A percentile compares a stretch with the other conserved stretches of the same genome.
These are phyloP conservation scores for Ranitomeya imitator DNA, from an alignment of 2,113 vertebrate genomes.

Conservation along the genomic window DNA sequence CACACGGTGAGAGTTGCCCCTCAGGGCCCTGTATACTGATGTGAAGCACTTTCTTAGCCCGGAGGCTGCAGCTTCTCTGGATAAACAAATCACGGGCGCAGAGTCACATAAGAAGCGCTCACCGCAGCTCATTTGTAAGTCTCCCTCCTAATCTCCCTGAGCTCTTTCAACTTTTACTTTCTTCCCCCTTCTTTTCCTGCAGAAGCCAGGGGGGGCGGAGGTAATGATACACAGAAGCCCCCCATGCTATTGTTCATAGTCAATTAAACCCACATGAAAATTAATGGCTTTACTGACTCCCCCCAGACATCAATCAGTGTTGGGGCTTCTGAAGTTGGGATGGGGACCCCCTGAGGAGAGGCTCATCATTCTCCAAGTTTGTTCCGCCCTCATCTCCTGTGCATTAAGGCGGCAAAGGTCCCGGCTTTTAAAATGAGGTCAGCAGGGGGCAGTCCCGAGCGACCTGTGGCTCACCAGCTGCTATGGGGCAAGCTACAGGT, in stretches of 20 bases:
- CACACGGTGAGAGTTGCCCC: background rate
- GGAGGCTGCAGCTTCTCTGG: background rate
- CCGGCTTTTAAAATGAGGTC: background rate
- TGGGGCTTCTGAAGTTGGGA: slow-evolving; percentile 29
- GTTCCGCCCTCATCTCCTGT: background rate
- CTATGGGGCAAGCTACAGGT: background rate
- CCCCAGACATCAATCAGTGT: slow-evolving; percentile 42
- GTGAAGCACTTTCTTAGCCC: slow-evolving; percentile 1
- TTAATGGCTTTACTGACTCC: slow-evolving; percentile 33
- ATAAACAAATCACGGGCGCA: slow-evolving; percentile 29
- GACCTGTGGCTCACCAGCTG: slow-evolving; percentile 3
- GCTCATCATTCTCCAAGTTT: slow-evolving; percentile 4
- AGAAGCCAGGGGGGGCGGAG: slow-evolving; percentile 16
- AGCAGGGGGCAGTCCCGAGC: background rate
- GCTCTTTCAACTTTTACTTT: slow-evolving; percentile 47
- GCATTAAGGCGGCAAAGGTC: background rate
- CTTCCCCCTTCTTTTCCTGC: background rate
- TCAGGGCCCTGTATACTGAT: background rate
- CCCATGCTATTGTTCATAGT: slow-evolving; percentile 42
- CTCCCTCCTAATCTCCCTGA: slow-evolving; percentile 7
- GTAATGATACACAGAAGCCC: background rate
- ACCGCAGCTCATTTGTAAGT: slow-evolving; percentile 13
- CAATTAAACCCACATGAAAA: slow-evolving; percentile 56
- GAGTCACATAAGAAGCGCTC: background rate
- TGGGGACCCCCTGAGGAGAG: slow-evolving; percentile 6